Base-by-base conservation (phyloP, 2,888 invertebrate species). In the Ephialtes manifestator region DNA sequence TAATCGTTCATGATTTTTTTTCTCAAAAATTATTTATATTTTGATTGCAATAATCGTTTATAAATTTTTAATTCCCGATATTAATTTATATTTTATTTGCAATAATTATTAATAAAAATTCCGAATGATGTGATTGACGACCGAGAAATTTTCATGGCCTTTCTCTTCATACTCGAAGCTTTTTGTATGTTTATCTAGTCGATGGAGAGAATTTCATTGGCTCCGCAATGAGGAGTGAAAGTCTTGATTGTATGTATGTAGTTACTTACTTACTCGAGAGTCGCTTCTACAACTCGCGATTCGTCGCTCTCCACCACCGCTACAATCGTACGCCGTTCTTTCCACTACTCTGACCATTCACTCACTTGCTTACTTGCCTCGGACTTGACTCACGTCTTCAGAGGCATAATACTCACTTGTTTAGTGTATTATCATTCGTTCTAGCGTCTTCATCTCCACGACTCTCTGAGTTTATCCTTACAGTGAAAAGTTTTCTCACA, bases 381-480 rank as follows among this genome's bases (percentile, higher is more conserved):
- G 55, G 46, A 75, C 89, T 88, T 89, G 89, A 87, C 85, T 88
- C 87, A 88, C 87, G 88, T 85, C 91, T 89, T 89, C 89, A 87
- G 89, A 87, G 83, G 75, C 67, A 83, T 89, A 90, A 92, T 89
- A 90, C 88, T 90, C 90, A 87, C 90, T 91, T 92, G 91, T 92
- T 91, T 92, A 91, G 92, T 92, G 24, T 68, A 63, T 72, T 80
- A 89, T 88, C 89, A 86, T 87, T 91, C 90, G 89, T 88, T 89
- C 84, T 88, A 83, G 87, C 88, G 88, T 87, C 85, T 85, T 87
- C 89, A 88, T 87, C 89, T 84, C 78, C 43, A 75, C 77, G 81
- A 81, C 39, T 65, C 55, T 65, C 65, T 15, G 35, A n/a, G 28
- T n/a, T 48, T 5, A 4, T 48, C 5, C 48, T 31, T n/a, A 4